Evolutionary conservation across 1,140 invertebrate genomes (phyloP), one percentile per base, ranked within the genome.

Genomic region (Micrasema longulum): DNA sequence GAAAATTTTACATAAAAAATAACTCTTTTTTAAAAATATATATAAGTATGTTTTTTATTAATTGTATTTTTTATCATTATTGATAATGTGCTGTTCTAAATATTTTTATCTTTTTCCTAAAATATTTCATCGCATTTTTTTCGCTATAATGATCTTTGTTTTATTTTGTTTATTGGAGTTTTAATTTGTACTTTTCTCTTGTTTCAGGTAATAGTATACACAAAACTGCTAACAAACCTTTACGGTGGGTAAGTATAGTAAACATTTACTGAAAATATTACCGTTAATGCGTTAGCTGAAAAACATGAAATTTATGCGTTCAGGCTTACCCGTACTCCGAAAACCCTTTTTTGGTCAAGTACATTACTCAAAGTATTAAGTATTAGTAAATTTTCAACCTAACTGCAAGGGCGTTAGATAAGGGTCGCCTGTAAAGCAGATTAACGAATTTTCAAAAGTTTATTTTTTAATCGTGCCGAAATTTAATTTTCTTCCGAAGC

Each of bases 191-290:
- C 20, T 52, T 60, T 60, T 60, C 35, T 43, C 55, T 60, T 22
- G 55, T 60, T 60, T 41, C 55, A 60, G 55, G 55, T 60, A 60
- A 60, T 60, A 11, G 22, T 60, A 35, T 26, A 26, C 36, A 22
- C 36, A 9, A 41, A 60, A 60, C 52, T 60, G 55, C 18, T 41
- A 20, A 38, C 55, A 60, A 53, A 60, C 16, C 36, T 60, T 20
- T 60, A 31, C 38, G 10, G 55, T 41, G 10, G 55, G 35, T 60
- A 43, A 60, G 55, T 18, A 18, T 41, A 38, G 36, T 43, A 38
- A 60, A 60, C 18, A 43, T 60, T 60, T 60, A 60, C 55, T 11
- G 7, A 20, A 6, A 12, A 31, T 31, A 60, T 60, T 41, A 60
- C 41, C 16, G 55, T 41, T 1, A 41, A 60, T n/a, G 55, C 35